A percentile compares a stretch with the other conserved stretches of the same genome.
Conservation (phyloP, 1,140 invertebrate species). For the Papilio xuthus region DNA sequence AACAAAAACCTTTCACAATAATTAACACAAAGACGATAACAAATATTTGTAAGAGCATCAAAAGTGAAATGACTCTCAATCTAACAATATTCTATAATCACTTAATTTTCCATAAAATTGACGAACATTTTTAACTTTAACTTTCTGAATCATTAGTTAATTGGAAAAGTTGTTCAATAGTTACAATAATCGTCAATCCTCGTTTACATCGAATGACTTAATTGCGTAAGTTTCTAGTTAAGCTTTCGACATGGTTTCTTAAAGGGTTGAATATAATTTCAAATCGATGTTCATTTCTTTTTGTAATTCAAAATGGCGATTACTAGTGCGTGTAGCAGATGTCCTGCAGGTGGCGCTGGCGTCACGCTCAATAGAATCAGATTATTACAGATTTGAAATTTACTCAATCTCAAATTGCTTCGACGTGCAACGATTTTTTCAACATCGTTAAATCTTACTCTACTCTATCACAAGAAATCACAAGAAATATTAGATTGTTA, state of each 20-base stretch:
- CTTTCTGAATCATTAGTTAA: conserved; percentile 24
- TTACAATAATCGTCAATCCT: not conserved
- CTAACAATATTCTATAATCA: not conserved
- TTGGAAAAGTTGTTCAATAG: not conserved
- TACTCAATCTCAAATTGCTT: conserved; percentile 44
- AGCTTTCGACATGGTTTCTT: conserved; percentile 28
- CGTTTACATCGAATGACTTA: conserved; percentile 18
- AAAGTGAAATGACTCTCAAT: not conserved
- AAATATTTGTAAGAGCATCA: not conserved
- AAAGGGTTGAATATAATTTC: not conserved
- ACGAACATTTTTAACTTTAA: not conserved
- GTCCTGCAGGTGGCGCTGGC: conserved; percentile 59
- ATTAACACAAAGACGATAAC: not conserved
- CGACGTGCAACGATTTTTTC: not conserved
- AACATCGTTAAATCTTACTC: not conserved
- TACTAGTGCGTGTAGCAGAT: conserved; percentile 61
- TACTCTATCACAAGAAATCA: no score
- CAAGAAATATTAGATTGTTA: no score
- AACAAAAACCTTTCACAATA: not conserved
- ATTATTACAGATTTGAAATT: conserved; percentile 21
- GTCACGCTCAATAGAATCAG: conserved; percentile 47
- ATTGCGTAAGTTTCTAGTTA: conserved; percentile 21
- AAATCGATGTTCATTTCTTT: conserved; percentile 40
- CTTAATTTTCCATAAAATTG: conserved; percentile 18
- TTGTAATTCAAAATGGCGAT: conserved; percentile 40